These are phyloP conservation scores for Cantharis flavilabris DNA, from an alignment of 2,888 invertebrate species.

Conservation along the genomic window DNA sequence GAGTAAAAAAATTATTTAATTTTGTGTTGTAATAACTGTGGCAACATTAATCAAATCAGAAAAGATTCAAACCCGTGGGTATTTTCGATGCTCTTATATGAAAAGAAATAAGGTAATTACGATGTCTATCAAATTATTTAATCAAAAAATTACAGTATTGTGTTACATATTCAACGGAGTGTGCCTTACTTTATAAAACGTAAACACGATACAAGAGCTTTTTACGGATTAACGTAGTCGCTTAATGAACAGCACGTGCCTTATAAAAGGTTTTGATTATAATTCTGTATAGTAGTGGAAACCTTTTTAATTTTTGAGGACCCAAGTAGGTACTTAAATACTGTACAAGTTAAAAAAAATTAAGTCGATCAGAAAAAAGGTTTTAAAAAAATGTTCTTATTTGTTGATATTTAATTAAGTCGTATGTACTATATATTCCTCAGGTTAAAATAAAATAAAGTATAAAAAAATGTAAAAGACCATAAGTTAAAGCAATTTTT, in stretches of 20 bases:
- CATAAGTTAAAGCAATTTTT: background rate
- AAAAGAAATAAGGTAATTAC: constrained; percentile 17
- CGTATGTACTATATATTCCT: background rate
- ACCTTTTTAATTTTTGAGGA: background rate
- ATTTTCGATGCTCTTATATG: background rate
- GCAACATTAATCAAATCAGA: constrained; percentile 19
- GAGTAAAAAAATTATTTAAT: background rate
- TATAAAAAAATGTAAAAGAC: background rate
- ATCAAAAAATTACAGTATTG: constrained; percentile 23
- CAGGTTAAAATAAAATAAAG: background rate
- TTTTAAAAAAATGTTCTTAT: background rate
- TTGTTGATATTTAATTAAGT: background rate
- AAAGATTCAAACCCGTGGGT: background rate
- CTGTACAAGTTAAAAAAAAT: background rate
- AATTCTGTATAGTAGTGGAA: background rate
- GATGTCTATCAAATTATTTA: constrained; percentile 20
- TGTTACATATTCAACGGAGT: constrained; percentile 28
- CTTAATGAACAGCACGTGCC: constrained; percentile 44
- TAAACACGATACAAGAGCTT: constrained; percentile 36
- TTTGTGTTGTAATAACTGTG: background rate
- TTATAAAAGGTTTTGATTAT: constrained; percentile 36
- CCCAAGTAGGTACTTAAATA: background rate
- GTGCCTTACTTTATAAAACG: constrained; percentile 28
- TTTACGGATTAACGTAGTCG: constrained; percentile 39
- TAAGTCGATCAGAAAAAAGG: background rate